Evolutionary conservation across 2,113 vertebrate species (phyloP).

Genomic region (Neofelis nebulosa): DNA sequence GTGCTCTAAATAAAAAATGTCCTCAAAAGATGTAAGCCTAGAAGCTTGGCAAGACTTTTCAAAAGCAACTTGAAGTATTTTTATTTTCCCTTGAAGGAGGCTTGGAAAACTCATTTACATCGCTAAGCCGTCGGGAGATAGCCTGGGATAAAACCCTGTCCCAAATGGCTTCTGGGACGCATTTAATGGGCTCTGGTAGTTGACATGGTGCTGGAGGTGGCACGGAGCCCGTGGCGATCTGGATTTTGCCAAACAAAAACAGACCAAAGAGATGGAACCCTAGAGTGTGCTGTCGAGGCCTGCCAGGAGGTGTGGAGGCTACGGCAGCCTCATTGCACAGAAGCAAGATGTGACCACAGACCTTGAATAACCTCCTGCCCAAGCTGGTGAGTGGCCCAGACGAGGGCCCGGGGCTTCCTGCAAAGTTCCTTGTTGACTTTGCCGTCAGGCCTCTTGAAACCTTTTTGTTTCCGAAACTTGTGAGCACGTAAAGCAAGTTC

Average conservation of each 20-base stretch:
- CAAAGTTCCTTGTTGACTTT: neutral
- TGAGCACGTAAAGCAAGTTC: neutral
- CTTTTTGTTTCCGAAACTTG: neutral
- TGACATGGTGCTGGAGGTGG: neutral
- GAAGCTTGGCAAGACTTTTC: constrained; percentile 58
- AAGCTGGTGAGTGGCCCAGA: neutral
- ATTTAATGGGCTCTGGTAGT: neutral
- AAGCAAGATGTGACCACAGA: neutral
- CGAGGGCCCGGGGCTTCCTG: neutral
- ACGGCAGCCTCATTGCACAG: neutral
- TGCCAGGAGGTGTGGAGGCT: neutral
- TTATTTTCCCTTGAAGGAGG: constrained; percentile 66
- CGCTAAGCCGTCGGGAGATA: constrained; percentile 1
- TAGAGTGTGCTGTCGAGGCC: neutral
- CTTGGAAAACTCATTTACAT: constrained; percentile 64
- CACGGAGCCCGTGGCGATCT: neutral
- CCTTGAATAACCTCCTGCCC: neutral
- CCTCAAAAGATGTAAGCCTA: constrained; percentile 59
- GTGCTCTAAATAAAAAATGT: constrained; percentile 62
- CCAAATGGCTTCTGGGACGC: neutral
- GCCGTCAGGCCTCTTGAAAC: neutral
- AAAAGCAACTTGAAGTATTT: constrained; percentile 54
- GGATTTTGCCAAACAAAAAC: neutral
- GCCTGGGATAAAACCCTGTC: constrained; percentile 19
- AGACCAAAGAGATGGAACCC: neutral